Evolutionary conservation across 2,888 invertebrate genomes (phyloP), one percentile per base, ranked within the genome.

Genomic region (Mesorhabditis spiculigera): DNA sequence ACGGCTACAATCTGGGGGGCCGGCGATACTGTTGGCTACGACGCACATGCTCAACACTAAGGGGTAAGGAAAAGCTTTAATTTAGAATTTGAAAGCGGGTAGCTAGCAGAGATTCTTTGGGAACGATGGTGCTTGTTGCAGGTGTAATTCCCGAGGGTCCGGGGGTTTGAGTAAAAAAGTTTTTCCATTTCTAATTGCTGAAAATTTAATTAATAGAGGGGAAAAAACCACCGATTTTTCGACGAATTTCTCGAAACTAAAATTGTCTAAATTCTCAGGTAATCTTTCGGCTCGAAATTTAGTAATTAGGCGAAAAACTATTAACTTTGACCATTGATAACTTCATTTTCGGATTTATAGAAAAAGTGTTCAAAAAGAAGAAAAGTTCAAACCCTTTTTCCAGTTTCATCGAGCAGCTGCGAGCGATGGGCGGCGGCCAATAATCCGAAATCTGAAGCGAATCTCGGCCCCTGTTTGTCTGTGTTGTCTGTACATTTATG

Each of bases 41-140:
- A 83, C 77, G n/a, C 73, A 72, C 50, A 76, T 84, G 61, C 79
- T 81, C 69, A 83, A 82, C 63, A 78, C 82, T 10, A 69, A 71
- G 50, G 68, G 68, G 70, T 79, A 5, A 58, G 71, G n/a, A 50
- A 50, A n/a, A 50, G 3, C n/a, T 50, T 50, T 50, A n/a, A 50
- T 50, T 50, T 10, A 50, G 28, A 28, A 28, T 28, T 50, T 50
- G n/a, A n/a, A 50, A 50, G 58, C n/a, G 2, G 8, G n/a, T 10
- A 50, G 10, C 58, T 50, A 50, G 58, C 58, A 28, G 28, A 28
- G 28, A 28, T 28, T 28, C 3, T 28, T 28, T 28, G 28, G 28
- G 28, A 28, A 28, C 28, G 28, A 28, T 28, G 28, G 28, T 28
- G 28, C 28, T 28, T 28, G 28, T 28, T 28, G 28, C 28, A 28